Base-by-base conservation (phyloP, 2,888 invertebrate species). In the Drosophila fulvimacula region DNA sequence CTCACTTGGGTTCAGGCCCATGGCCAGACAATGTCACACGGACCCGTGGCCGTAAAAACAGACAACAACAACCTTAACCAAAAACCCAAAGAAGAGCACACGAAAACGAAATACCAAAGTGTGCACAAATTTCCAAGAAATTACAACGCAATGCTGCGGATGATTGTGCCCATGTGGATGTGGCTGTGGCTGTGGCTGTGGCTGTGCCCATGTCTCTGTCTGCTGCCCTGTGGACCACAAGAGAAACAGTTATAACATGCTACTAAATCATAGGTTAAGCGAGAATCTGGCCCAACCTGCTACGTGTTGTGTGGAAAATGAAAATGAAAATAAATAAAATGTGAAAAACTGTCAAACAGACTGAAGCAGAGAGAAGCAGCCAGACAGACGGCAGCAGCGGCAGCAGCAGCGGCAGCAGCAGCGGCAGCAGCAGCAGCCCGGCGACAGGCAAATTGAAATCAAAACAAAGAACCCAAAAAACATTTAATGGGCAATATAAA, bases 121-220 rank as follows among this genome's bases (percentile, higher is more conserved):
- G 91, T 91, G 90, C 90, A 91, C 90, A 90, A 89, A 91, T 89
- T 90, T 91, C 91, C 89, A 79, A 88, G 91, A 91, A 91, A 85
- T 89, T 81, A 82, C 84, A 81, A 78, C 67, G 78, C 82, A 79
- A 82, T 90, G 88, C 84, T 78, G 79, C 61, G 78, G 81, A 74
- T 73, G 83, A 81, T 79, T 79, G 70, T 68, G 69, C 70, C 69
- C 73, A 52, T 60, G 52, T 73, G 74, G 74, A 52, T 69, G 56
- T 67, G 68, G 60, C 32, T 66, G 24, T 53, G 68, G 27, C 24
- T 58, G 3, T 36, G 69, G 39, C 21, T 51, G 4, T 48, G 59
- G 39, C 9, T 63, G 17, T 57, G 64, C 9, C 13, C 51, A 44
- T 41, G 44, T 9, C 62, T 76, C 4, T 21, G 21, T 13, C 42